phyloP scores from a whole-genome alignment of 2,113 vertebrate species.

The Silurus asotus region DNA sequence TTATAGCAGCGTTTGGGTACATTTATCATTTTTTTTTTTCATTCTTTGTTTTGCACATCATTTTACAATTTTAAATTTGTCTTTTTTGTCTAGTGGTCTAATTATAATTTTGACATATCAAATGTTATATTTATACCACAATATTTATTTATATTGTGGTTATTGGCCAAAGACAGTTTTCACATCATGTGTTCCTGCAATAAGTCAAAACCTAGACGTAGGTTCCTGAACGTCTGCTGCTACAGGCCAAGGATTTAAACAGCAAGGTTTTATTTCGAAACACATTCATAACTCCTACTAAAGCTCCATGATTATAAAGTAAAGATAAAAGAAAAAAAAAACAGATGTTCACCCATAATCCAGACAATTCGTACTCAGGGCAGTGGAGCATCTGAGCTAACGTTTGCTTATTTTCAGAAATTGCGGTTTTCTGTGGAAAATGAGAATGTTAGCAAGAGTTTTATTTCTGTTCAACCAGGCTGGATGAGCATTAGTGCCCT shows the following conservation, averaged over 20 bases:
- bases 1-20: neutral
- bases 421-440: slow-evolving; percentile 27
- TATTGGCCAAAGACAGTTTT: neutral
- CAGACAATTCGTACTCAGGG: neutral
- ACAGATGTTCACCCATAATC: slow-evolving; percentile 15
- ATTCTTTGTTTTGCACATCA: neutral
- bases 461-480: neutral
- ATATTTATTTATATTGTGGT: neutral
- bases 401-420: neutral
- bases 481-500: neutral
- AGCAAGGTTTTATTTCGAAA: neutral
- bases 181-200: neutral
- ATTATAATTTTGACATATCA: neutral
- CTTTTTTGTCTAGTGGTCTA: neutral
- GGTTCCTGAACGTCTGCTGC: neutral
- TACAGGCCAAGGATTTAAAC: neutral
- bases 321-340: neutral
- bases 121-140: neutral
- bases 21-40: neutral
- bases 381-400: neutral
- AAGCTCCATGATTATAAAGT: slow-evolving; percentile 4
- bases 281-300: neutral
- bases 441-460: neutral
- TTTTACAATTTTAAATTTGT: neutral
- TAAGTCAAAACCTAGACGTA: neutral